A percentile compares a stretch with the other conserved stretches of the same genome.
Conservation (phyloP, 1,140 invertebrate species). For the Drosophila rhopaloa region DNA sequence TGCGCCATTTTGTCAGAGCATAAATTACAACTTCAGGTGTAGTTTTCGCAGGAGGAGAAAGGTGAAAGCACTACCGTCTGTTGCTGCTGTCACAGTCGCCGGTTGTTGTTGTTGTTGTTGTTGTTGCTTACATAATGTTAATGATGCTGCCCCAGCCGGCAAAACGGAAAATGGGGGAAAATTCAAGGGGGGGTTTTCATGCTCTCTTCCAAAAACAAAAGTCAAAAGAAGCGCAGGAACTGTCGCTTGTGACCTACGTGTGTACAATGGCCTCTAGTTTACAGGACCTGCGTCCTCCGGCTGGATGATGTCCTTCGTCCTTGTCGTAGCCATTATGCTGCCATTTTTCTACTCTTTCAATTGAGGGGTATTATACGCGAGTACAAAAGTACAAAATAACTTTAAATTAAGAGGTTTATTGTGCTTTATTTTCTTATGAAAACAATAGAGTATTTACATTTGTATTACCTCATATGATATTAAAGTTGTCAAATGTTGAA, state of each 20-base stretch:
- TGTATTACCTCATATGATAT: too few relatives aligned
- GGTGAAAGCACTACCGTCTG: constrained; percentile 55
- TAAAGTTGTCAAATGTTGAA: too few relatives aligned
- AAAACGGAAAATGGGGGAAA: constrained; percentile 29
- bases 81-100: constrained; percentile 42
- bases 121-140: constrained; percentile 76
- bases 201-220: constrained; percentile 75
- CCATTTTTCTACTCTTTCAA: constrained; percentile 3
- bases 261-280: constrained; percentile 34
- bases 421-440: not conserved
- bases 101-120: constrained; percentile 38
- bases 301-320: constrained; percentile 17
- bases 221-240: constrained; percentile 37
- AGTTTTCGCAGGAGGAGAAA: constrained; percentile 20
- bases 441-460: too few relatives aligned
- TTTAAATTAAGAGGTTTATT: not conserved
- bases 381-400: too few relatives aligned
- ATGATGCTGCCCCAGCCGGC: constrained; percentile 71
- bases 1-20: constrained; percentile 77
- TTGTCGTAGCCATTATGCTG: constrained; percentile 7
- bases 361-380: not conserved
- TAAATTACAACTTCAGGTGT: constrained; percentile 80
- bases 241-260: constrained; percentile 44
- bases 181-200: constrained; percentile 43
- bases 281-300: constrained; percentile 33